These are phyloP conservation scores for Hydrolagus colliei DNA, from an alignment of 2,797 vertebrate genomes.

Conservation along the genomic window DNA sequence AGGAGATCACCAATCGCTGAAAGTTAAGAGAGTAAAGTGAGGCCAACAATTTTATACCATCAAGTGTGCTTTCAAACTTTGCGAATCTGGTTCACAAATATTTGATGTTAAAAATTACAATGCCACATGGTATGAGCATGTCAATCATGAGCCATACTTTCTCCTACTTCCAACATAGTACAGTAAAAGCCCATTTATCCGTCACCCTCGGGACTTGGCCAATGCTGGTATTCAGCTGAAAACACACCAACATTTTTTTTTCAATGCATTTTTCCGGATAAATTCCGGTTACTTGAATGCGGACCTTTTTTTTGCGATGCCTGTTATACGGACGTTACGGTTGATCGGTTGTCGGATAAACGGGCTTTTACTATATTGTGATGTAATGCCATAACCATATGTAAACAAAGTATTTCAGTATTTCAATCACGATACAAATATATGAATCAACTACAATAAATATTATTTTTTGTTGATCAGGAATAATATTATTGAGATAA, in stretches of 20 bases:
- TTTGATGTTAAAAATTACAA: not conserved
- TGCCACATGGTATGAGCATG: not conserved
- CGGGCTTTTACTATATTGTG: not conserved
- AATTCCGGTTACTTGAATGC: no score
- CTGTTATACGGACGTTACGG: no score
- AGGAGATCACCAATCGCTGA: constrained; percentile 67
- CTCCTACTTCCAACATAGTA: not conserved
- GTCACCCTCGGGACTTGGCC: no score
- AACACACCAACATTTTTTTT: no score
- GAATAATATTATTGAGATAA: not conserved
- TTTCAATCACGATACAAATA: no score
- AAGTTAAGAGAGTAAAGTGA: constrained; percentile 37
- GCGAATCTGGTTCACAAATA: not conserved
- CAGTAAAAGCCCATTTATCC: no score
- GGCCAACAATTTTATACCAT: constrained; percentile 15
- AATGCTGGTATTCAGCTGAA: no score
- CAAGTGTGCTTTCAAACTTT: constrained; percentile 20
- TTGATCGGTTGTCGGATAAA: no score
- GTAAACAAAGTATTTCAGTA: no score
- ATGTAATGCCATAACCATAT: not conserved
- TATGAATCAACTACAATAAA: no score
- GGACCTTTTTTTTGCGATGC: no score
- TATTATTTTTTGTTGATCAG: no score
- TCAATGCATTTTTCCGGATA: not conserved
- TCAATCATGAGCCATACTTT: not conserved